Evolutionary conservation across 2,888 invertebrate species (phyloP), one percentile per base, ranked within the genome.

Genomic region (Lepidocyrtinus sp.): DNA sequence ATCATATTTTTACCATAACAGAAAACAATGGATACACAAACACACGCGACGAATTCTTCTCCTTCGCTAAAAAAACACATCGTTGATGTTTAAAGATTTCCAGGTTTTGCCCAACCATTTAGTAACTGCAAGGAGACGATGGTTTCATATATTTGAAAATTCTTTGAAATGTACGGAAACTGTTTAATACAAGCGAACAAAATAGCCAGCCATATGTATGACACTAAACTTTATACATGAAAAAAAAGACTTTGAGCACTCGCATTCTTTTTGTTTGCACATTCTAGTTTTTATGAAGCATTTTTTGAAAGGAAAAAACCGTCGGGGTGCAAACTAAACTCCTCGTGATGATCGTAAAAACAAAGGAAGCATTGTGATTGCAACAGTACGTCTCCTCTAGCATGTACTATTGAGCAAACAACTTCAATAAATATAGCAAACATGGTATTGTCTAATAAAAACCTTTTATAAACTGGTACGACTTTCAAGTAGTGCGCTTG

Each of bases 321-420:
- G 67, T 77, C 71, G 70, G 64, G 72, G 77, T 77, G 77, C 72
- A 77, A 70, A 65, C 72, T 77, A 24, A 59, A 25, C 71, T 72
- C 24, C 68, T 77, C 72, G 67, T 72, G 36, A 36, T 36, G 72
- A 72, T 77, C 72, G 72, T 77, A 77, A 74, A 75, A 70, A 77
- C 71, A 77, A 77, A 77, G 77, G 77, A 77, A 77, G 64, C 77
- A 67, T 77, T 77, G 77, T 77, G 77, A 72, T 77, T 77, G 77
- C 77, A 72, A 67, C 61, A 77, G 61, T 71, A 61, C 69, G 69
- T 55, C 69, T 69, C 25, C 9, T 1, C 25, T 69, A 46, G 24
- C 59, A 77, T 77, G 65, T 65, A 36, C 36, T 36, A 36, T 36
- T 36, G 36, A 71, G 45, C 36, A 62, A 67, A 68, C 27, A 77